Percentiles rank a stretch among this genome's conserved stretches.
phyloP scores from a whole-genome alignment of 2,113 vertebrate species.

The Arvicanthis niloticus region DNA sequence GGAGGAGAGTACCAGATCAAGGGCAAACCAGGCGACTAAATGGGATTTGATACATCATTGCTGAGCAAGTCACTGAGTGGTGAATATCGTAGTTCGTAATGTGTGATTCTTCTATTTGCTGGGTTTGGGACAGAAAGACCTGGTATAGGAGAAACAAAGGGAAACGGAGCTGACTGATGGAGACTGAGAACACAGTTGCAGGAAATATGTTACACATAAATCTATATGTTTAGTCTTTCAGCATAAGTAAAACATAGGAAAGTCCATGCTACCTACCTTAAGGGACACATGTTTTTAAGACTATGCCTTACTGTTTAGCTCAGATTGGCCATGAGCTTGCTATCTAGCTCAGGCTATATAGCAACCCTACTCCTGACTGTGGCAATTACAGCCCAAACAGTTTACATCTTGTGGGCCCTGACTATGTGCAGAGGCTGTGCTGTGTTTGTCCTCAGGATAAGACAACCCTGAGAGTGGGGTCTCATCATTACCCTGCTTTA shows the following conservation, averaged over 20 bases:
- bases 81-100: not conserved
- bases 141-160: not conserved
- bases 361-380: too few species aligned
- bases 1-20: not conserved
- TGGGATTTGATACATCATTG: not conserved
- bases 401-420: not conserved
- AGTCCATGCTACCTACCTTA: not conserved
- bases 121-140: not conserved
- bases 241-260: not conserved
- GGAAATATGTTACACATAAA: not conserved
- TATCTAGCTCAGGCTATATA: not conserved
- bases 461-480: not conserved
- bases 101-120: not conserved
- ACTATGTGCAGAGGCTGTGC: not conserved
- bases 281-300: not conserved
- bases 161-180: not conserved
- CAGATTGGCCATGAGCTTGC: not conserved
- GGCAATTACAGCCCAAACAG: not conserved
- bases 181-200: not conserved
- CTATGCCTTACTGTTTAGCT: not conserved
- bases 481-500: not conserved
- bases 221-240: not conserved
- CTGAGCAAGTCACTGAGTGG: not conserved
- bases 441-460: not conserved
- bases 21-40: not conserved